Evolutionary conservation across 2,888 invertebrate species (phyloP).

Genomic region (Flexamia atlantica): DNA sequence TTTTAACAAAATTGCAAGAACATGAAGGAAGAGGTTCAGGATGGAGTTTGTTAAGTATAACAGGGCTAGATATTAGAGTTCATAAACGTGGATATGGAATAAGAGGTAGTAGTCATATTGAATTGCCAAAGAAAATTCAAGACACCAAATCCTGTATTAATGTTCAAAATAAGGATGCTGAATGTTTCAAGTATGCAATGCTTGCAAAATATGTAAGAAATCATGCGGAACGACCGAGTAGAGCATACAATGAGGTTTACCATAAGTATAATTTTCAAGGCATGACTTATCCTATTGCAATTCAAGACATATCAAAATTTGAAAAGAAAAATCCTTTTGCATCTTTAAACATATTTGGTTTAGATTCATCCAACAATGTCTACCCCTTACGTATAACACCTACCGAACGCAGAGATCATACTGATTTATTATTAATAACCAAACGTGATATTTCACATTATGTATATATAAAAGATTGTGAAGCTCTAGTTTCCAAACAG

Average conservation of each 20-base stretch:
- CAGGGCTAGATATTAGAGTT: neutral
- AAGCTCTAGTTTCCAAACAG: neutral
- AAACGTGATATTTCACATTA: constrained; percentile 6
- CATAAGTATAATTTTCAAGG: constrained; percentile 8
- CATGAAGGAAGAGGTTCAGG: constrained; percentile 45
- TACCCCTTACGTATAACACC: neutral
- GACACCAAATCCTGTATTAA: constrained; percentile 18
- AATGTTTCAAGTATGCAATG: constrained; percentile 49
- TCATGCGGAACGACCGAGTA: neutral
- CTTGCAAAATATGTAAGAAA: neutral
- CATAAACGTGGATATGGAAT: constrained; percentile 41
- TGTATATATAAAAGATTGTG: constrained; percentile 15
- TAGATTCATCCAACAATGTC: constrained; percentile 1
- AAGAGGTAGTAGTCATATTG: constrained; percentile 4
- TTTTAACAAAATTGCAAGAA: constrained; percentile 8
- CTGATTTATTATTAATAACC: neutral
- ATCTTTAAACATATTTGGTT: neutral
- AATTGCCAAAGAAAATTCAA: neutral
- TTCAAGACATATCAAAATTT: constrained; percentile 3
- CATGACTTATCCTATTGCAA: neutral
- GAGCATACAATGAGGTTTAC: neutral
- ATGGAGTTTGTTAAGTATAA: constrained; percentile 19
- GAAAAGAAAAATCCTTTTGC: neutral
- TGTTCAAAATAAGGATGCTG: neutral
- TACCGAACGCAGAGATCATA: neutral